These are phyloP conservation scores for Ophiodon elongatus DNA, from an alignment of 2,113 vertebrate species.

Conservation along the genomic window DNA sequence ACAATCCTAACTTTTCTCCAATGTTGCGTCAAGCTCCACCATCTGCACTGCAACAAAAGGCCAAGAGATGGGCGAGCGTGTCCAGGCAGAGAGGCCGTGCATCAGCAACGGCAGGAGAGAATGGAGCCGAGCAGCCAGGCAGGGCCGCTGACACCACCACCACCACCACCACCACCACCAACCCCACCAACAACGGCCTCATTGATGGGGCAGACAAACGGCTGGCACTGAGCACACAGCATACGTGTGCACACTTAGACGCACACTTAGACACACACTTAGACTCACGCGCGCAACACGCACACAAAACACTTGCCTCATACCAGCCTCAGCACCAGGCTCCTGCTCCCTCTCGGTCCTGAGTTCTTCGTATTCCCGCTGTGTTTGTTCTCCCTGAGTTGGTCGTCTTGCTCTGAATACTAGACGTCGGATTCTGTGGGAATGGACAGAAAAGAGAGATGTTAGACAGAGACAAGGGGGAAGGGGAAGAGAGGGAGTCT, in stretches of 20 bases:
- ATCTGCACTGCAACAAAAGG: conserved; percentile 73
- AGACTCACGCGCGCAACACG: conserved; percentile 16
- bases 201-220: conserved; percentile 76
- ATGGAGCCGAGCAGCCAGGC: conserved; percentile 55
- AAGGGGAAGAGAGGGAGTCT: conserved; percentile 65
- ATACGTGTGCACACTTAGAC: conserved; percentile 65
- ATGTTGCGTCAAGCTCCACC: conserved; percentile 61
- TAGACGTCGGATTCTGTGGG: conserved; percentile 46
- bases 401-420: conserved; percentile 36
- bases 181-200: conserved; percentile 62
- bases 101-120: conserved; percentile 54
- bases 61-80: conserved; percentile 48
- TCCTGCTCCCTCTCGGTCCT: conserved; percentile 67
- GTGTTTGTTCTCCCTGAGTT: conserved; percentile 40
- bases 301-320: conserved; percentile 83
- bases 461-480: conserved; percentile 57
- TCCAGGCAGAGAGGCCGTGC: conserved; percentile 41
- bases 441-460: conserved; percentile 36
- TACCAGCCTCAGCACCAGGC: conserved; percentile 80
- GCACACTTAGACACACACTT: neutral
- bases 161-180: conserved; percentile 27
- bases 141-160: conserved; percentile 69
- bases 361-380: conserved; percentile 36
- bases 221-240: conserved; percentile 63
- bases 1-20: conserved; percentile 47